phyloP scores from a whole-genome alignment of 1,140 invertebrate genomes.

The Drosophila subpulchrella region DNA sequence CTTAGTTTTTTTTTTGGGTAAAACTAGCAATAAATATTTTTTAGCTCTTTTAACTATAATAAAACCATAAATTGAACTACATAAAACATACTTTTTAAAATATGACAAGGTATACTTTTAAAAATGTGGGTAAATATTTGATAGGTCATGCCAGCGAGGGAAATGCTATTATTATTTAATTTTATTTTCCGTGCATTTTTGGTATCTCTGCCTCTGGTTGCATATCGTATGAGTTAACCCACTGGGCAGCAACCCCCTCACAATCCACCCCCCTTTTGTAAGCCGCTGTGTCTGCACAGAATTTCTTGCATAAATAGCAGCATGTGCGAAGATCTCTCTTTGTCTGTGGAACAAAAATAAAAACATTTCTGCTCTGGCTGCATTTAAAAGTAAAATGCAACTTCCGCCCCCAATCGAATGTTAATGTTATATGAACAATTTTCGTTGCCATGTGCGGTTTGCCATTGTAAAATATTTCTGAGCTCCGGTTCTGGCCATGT shows the following conservation, averaged over 20 bases:
- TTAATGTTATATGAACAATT: slow-evolving; percentile 54
- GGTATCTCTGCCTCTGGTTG: slow-evolving; percentile 32
- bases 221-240: slow-evolving; percentile 64
- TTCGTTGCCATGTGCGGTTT: slow-evolving; percentile 52
- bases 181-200: slow-evolving; percentile 25
- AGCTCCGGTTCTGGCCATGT: slow-evolving; percentile 28
- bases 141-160: not conserved
- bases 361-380: slow-evolving; percentile 38
- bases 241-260: slow-evolving; percentile 5
- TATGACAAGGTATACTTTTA: too few relatives aligned
- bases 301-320: slow-evolving; percentile 77
- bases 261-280: slow-evolving; percentile 31
- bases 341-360: slow-evolving; percentile 29
- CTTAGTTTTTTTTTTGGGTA: too few relatives aligned
- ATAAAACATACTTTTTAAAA: too few relatives aligned
- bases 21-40: too few relatives aligned
- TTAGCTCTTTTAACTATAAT: too few relatives aligned
- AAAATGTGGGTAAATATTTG: not conserved
- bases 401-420: slow-evolving; percentile 57
- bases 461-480: slow-evolving; percentile 52
- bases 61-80: too few relatives aligned
- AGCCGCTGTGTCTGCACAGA: slow-evolving; percentile 66
- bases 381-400: slow-evolving; percentile 69
- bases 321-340: slow-evolving; percentile 50
- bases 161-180: slow-evolving; percentile 9